A percentile compares a stretch with the other conserved stretches of the same genome.
These are phyloP conservation scores for Cantharis rustica DNA, from an alignment of 2,888 invertebrate species.

Conservation along the genomic window DNA sequence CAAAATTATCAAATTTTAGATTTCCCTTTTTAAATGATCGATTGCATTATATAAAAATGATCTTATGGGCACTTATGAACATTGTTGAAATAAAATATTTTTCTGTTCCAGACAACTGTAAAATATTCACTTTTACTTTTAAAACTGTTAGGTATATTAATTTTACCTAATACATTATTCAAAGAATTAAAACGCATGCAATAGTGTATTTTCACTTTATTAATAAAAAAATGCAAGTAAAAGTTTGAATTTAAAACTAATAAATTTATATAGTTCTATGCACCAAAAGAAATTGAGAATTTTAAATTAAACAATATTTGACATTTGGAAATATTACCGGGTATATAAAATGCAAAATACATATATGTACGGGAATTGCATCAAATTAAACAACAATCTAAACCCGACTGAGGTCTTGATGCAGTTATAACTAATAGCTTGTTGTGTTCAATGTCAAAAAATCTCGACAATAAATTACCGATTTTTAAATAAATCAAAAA, in stretches of 20 bases:
- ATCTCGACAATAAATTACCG: too few species aligned
- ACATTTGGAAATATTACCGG: too few species aligned
- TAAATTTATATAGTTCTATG: background rate
- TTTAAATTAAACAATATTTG: background rate
- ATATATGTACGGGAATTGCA: background rate
- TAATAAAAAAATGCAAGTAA: slow-evolving; percentile 16
- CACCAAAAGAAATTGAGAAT: background rate
- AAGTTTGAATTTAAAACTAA: slow-evolving; percentile 2
- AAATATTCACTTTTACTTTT: slow-evolving; percentile 13
- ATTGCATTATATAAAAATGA: background rate
- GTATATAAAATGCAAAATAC: too few species aligned
- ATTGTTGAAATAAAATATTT: background rate
- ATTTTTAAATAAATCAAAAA: background rate
- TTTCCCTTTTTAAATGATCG: background rate
- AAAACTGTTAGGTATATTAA: background rate
- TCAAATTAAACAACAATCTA: background rate
- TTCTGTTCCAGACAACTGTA: background rate
- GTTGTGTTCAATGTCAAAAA: background rate
- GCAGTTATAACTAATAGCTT: background rate
- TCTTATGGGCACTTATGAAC: background rate
- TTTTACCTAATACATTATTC: slow-evolving; percentile 16
- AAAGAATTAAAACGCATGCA: slow-evolving; percentile 11
- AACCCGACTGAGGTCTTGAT: too few species aligned
- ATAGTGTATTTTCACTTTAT: slow-evolving; percentile 11
- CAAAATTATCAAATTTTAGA: background rate